Evolutionary conservation across 2,113 vertebrate species (phyloP), one percentile per base, ranked within the genome.

Genomic region (Nannobrachium achirus): DNA sequence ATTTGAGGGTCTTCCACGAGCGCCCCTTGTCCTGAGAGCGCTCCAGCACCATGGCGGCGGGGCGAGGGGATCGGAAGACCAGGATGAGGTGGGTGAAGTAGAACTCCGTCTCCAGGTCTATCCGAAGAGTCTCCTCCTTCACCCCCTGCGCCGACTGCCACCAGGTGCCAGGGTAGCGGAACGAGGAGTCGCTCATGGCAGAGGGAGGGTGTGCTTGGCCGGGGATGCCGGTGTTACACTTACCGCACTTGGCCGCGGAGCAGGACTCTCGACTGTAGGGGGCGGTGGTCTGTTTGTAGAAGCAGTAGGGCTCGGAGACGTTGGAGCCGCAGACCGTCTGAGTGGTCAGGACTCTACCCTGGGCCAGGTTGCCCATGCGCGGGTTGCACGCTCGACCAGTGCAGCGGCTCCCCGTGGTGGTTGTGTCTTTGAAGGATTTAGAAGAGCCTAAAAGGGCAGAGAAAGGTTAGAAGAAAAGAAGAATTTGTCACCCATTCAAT

Each of bases 11-110:
- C 73, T 83, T 93, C 97, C 97, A 98, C 0, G 93, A 95, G 77
- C 65, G 61, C 1, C 96, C 97, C 0, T 93, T 94, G 87, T 98
- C 96, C 89, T 94, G 95, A 9, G 97, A 98, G 58, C 95, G 90
- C 75, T 99, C 96, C 83, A 99, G 90, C 79, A 94, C 82, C 97
- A 99, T 98, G 80, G 94, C 94, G 1, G 94, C 94, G 0, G 97
- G 97, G 59, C 97, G 90, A 20, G 96, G 94, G 0, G 97, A 98
- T 83, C 93, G 96, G 84, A 98, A 99, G 75, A 99, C 95, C 87
- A 98, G 76, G 65, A 99, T 98, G 63, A 99, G 79, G 66, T 99
- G 97, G 1, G 97, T 98, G 83, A 98, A 95, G 87, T 97, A 95
- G 89, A 99, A 98, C 72, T 93, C 64, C 0, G 94, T 86, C 87